A percentile compares a stretch with the other conserved stretches of the same genome.
phyloP scores from a whole-genome alignment of 2,113 vertebrate genomes.

The Lampris megalopsis region DNA sequence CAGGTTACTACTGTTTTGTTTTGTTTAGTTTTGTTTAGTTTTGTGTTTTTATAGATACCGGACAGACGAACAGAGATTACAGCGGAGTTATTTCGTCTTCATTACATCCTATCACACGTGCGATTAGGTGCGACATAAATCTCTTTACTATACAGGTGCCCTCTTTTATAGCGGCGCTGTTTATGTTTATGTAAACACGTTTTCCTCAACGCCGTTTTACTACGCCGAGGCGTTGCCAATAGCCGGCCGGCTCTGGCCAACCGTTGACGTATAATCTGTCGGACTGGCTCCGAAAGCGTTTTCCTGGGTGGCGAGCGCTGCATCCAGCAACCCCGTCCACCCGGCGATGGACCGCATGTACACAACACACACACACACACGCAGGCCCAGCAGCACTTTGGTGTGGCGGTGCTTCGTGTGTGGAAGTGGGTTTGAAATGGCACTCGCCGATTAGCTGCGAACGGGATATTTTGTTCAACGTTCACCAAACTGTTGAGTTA shows the following conservation, averaged over 20 bases:
- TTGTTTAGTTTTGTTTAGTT: no score
- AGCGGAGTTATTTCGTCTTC: conserved; percentile 4
- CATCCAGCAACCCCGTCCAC: conserved; percentile 23
- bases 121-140: not conserved
- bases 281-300: conserved; percentile 16
- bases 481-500: no score
- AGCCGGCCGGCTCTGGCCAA: not conserved
- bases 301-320: not conserved
- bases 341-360: conserved; percentile 21
- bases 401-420: not conserved
- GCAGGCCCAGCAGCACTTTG: conserved; percentile 3
- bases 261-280: not conserved
- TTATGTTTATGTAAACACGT: no score
- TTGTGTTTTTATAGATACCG: conserved; percentile 54
- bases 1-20: not conserved
- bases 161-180: not conserved
- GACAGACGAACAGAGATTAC: conserved; percentile 54
- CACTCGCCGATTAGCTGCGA: no score
- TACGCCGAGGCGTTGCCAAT: not conserved
- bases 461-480: no score
- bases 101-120: conserved; percentile 19
- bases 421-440: no score
- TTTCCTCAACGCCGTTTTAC: not conserved
- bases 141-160: not conserved
- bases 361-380: conserved; percentile 13